Percentiles rank a stretch among this genome's conserved stretches.
Conservation (phyloP, 2,888 invertebrate species). For the Chaetogeoica ovagalla region DNA sequence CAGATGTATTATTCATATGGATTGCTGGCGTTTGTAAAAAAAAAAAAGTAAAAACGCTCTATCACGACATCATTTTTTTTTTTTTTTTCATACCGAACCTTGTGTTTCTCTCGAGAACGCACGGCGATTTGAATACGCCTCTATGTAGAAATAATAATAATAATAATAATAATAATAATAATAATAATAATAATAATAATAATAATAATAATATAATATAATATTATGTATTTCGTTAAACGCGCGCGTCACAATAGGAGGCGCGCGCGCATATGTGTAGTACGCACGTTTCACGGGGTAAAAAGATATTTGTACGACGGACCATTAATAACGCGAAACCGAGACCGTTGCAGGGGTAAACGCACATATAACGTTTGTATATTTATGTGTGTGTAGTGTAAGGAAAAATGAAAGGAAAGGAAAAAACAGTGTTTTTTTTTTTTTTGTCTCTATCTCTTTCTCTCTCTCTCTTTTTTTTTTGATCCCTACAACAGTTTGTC, state of each 20-base stretch:
- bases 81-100: constrained; percentile 3
- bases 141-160: not conserved
- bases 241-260: constrained; percentile 38
- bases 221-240: constrained; percentile 19
- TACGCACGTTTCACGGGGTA: constrained; percentile 46
- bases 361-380: not conserved
- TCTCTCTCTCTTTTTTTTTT: not conserved
- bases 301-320: constrained; percentile 43
- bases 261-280: not conserved
- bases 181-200: not conserved
- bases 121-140: constrained; percentile 46
- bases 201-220: too few species aligned
- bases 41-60: too few species aligned
- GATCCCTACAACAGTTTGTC: not conserved
- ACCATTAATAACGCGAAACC: constrained; percentile 53
- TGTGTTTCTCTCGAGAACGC: constrained; percentile 32
- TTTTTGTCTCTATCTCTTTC: not conserved
- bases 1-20: constrained; percentile 17
- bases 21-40: constrained; percentile 33
- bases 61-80: constrained; percentile 49
- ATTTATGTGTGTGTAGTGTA: too few species aligned
- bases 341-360: constrained; percentile 8
- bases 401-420: not conserved
- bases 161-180: too few species aligned
- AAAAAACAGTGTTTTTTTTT: constrained; percentile 9